These are phyloP conservation scores for Cheiracanthium punctorium DNA, from an alignment of 2,888 invertebrate genomes.

Conservation along the genomic window DNA sequence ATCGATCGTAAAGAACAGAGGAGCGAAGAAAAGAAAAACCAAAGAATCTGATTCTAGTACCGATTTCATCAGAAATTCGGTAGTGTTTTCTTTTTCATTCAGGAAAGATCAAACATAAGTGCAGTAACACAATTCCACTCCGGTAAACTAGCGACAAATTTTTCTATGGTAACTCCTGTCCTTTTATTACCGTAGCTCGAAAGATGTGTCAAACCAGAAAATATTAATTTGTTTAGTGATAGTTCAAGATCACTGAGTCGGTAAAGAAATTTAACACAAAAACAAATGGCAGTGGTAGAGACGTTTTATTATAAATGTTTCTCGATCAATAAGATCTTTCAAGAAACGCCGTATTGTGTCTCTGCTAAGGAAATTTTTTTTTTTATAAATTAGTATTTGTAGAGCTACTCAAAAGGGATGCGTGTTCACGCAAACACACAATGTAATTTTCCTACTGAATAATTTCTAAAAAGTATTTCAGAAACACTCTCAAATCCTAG, in stretches of 20 bases:
- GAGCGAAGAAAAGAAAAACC: neutral
- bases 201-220: constrained; percentile 16
- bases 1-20: neutral
- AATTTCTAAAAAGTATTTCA: too few species aligned
- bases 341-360: too few species aligned
- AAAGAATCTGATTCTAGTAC: neutral
- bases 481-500: too few species aligned
- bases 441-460: too few species aligned
- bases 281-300: neutral
- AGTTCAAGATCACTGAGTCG: neutral
- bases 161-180: neutral
- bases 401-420: too few species aligned
- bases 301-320: too few species aligned
- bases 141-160: neutral
- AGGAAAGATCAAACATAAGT: neutral
- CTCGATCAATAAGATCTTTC: too few species aligned
- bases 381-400: too few species aligned
- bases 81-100: neutral
- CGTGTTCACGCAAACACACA: too few species aligned
- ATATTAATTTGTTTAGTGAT: constrained; percentile 25
- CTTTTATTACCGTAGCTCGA: neutral
- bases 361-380: too few species aligned
- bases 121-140: neutral
- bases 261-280: neutral
- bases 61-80: neutral